Evolutionary conservation across 2,888 invertebrate species (phyloP), one percentile per base, ranked within the genome.

Genomic region (Drosophila atripex): DNA sequence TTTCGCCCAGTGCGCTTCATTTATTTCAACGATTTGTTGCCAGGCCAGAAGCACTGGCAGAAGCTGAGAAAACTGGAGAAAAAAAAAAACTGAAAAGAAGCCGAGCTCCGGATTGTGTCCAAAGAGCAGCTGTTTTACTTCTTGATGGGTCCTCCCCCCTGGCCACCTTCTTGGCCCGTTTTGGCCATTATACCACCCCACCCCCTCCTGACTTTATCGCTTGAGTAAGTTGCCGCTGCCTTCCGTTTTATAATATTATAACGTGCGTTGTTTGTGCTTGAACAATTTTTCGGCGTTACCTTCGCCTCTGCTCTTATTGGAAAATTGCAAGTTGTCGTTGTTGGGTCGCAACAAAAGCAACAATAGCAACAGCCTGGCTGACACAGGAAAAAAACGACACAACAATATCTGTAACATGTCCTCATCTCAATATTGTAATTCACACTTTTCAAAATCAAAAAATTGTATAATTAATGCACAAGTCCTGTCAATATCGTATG

Each of bases 1-100:
- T 86, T 85, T 85, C 78, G 88, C 88, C 88, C 88, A 85, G 87
- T 85, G 85, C 85, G 85, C 87, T 85, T 85, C 88, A 85, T 85
- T 85, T 85, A 85, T 85, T 85, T 85, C 87, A 77, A 85, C 88
- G 88, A 88, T 85, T 88, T 85, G 88, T 86, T 84, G 84, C 78
- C 80, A 59, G 76, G 52, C 60, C 75, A 79, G 68, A 59, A 80
- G 69, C 59, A 59, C 49, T 56, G 76, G 69, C 58, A 61, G 51
- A 39, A 39, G 39, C 51, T 35, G 56, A 61, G 56, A 61, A 56
- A 56, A 51, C 18, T 4, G 14, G 0, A 9, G 7, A 2, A 45
- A 58, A 50, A 49, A 14, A 9, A 11, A 25, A 41, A 30, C 51
- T 51, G 23, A 43, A 35, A 52, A 16, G 58, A 25, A 55, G 57